These are phyloP conservation scores for Drosophila saltans DNA, from an alignment of 1,140 invertebrate genomes.

Conservation along the genomic window DNA sequence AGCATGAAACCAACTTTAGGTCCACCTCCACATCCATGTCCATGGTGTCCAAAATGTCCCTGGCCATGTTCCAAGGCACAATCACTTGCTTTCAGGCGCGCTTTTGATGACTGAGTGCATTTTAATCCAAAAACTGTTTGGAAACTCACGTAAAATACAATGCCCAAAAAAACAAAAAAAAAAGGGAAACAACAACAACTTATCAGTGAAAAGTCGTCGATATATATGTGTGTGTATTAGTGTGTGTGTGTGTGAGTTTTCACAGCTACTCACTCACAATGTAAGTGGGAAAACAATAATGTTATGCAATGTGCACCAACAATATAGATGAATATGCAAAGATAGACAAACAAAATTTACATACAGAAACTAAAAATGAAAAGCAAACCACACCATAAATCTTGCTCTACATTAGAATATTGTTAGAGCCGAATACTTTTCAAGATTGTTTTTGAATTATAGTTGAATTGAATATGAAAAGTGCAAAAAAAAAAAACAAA, in stretches of 20 bases:
- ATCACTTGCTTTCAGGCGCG: constrained; percentile 70
- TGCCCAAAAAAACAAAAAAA: constrained; percentile 31
- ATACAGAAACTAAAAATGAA: no score
- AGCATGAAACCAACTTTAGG: background rate
- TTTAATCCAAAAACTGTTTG: constrained; percentile 81
- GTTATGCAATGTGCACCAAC: background rate
- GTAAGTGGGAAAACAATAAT: constrained; percentile 25
- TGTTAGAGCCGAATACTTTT: background rate
- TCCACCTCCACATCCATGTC: constrained; percentile 8
- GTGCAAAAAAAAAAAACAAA: no score
- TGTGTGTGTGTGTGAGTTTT: background rate
- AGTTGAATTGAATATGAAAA: no score
- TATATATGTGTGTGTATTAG: background rate
- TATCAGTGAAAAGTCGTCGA: constrained; percentile 41
- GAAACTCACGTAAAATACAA: constrained; percentile 75
- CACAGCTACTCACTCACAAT: background rate
- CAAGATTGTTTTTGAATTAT: no score
- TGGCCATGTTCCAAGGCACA: constrained; percentile 47
- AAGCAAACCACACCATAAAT: no score
- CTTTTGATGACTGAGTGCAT: constrained; percentile 79
- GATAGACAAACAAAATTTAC: no score
- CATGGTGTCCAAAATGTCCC: constrained; percentile 8
- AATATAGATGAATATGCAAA: no score
- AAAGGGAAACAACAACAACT: background rate
- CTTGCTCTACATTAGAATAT: no score